Base-by-base conservation (phyloP, 1,140 invertebrate species). In the Drosophila bocki region DNA sequence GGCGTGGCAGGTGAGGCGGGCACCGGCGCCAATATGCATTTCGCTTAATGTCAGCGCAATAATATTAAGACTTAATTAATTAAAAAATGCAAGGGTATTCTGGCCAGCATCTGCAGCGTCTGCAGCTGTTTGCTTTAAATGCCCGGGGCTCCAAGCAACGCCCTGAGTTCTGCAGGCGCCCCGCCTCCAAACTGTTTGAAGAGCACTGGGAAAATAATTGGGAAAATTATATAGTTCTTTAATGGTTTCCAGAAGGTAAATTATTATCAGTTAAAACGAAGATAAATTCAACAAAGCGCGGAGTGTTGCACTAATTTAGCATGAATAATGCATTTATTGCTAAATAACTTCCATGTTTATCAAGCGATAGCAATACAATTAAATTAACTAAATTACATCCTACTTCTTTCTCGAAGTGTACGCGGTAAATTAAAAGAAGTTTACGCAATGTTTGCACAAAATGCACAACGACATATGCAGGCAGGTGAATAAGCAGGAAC, bases 41-140 rank as follows among this genome's bases (percentile, higher is more conserved):
- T 63, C 78, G 78, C 78, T 85, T 85, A 90, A 81, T 84, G 81
- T 90, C 85, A 82, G 83, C 70, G 85, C 71, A 90, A 90, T 80
- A 90, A 85, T 90, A 90, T 90, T 90, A 90, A 90, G 86, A 85
- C 85, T 81, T 90, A 85, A 90, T 90, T 90, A 90, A 90, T 90
- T 90, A 77, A 90, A 90, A 90, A 77, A 69, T 84, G 75, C 78
- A 64, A 56, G 50, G 29, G 54, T 42, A 60, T 32, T 62, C 35
- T 37, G 42, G 26, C 42, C 19, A 33, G 48, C 63, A 48, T 60
- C 57, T 80, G 59, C 19, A 39, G 39, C 41, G 32, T 32, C 32
- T 60, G 69, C 57, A 68, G 39, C 50, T 88, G 81, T 90, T 90
- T 90, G 75, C 85, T 60, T 69, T 82, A 74, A 82, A 85, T 70